Percentiles rank a stretch among this genome's conserved stretches.
These are phyloP conservation scores for Synergus umbraculus DNA, from an alignment of 2,888 invertebrate genomes.

Conservation along the genomic window DNA sequence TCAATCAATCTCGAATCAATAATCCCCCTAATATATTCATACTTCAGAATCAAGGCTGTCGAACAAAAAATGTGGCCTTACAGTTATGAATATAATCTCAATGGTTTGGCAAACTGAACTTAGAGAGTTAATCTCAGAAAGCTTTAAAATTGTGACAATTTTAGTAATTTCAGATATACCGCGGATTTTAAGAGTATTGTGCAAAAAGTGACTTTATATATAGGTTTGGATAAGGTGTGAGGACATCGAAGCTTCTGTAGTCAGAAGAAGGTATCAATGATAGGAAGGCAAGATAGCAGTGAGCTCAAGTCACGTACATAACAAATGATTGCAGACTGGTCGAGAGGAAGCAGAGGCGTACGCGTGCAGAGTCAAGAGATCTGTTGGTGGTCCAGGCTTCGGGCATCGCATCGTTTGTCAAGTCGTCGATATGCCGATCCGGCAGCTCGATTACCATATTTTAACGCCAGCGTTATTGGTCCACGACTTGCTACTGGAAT, in stretches of 20 bases:
- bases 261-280: constrained; percentile 65
- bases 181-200: no score
- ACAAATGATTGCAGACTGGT: constrained; percentile 74
- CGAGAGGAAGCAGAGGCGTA: constrained; percentile 58
- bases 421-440: constrained; percentile 77
- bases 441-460: constrained; percentile 76
- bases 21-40: neutral
- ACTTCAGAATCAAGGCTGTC: neutral
- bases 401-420: constrained; percentile 76
- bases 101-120: neutral
- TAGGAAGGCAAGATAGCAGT: constrained; percentile 71
- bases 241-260: neutral
- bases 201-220: no score
- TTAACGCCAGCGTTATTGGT: constrained; percentile 76
- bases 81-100: neutral
- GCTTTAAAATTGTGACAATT: no score
- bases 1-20: constrained; percentile 14
- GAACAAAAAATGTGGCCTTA: neutral
- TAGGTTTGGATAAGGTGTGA: neutral
- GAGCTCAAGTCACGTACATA: constrained; percentile 75
- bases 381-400: constrained; percentile 75
- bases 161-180: no score
- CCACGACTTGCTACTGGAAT: constrained; percentile 74
- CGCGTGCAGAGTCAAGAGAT: constrained; percentile 61
- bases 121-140: no score